A percentile compares a stretch with the other conserved stretches of the same genome.
Evolutionary conservation across 2,797 vertebrate species (phyloP).

Genomic region (Pantherophis vulpinus): DNA sequence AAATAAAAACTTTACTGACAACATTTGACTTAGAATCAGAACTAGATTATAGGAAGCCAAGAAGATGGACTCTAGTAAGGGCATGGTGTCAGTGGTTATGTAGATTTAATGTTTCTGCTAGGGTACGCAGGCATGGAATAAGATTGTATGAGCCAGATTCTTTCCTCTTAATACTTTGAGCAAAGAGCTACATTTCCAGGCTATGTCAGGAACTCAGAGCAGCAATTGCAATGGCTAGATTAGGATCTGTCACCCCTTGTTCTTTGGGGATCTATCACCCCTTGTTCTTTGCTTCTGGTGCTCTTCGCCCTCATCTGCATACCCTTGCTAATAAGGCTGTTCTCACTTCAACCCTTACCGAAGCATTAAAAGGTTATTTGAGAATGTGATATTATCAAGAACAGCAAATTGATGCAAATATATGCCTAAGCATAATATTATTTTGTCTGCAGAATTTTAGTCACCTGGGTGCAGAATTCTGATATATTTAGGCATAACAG

Average conservation of each 20-base stretch:
- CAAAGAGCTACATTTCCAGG: background rate
- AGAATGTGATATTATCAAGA: background rate
- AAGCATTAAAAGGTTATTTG: background rate
- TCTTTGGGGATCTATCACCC: no score
- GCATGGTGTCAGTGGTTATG: background rate
- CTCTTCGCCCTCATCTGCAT: background rate
- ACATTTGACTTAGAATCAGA: constrained; percentile 14
- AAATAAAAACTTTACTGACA: background rate
- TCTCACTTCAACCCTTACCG: background rate
- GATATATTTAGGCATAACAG: background rate
- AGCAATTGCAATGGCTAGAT: background rate
- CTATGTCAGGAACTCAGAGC: background rate
- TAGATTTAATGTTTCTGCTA: background rate
- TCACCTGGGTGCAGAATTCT: background rate
- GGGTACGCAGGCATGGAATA: background rate
- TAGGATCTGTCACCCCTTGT: background rate
- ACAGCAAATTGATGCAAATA: background rate
- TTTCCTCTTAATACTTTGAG: constrained; percentile 17
- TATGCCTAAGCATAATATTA: background rate
- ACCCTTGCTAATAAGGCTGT: background rate
- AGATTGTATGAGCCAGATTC: background rate
- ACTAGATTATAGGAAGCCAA: constrained; percentile 6
- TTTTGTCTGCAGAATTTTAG: background rate
- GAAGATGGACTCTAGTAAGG: background rate
- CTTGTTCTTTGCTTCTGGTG: background rate